A percentile compares a stretch with the other conserved stretches of the same genome.
phyloP scores from a whole-genome alignment of 2,113 vertebrate genomes.

The Glareola pratincola region DNA sequence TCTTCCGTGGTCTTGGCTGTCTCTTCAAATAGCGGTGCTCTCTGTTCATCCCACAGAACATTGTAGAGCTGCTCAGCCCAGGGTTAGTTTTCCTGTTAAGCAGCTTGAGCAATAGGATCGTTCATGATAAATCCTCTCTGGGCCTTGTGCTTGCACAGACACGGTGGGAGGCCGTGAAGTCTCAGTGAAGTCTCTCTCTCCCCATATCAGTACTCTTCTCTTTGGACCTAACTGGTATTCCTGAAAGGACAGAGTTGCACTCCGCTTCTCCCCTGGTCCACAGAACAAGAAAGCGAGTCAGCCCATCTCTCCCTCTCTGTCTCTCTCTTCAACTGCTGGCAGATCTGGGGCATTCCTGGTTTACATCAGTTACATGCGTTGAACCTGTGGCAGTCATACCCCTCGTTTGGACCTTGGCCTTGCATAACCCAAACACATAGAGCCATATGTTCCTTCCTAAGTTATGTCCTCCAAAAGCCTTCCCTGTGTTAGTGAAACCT shows the following conservation, averaged over 20 bases:
- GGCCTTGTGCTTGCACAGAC: not conserved
- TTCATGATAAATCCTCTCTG: not conserved
- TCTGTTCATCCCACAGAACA: not conserved
- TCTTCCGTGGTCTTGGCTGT: not conserved
- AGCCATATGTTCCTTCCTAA: not conserved
- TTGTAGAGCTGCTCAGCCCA: not conserved
- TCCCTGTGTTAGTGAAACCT: not conserved
- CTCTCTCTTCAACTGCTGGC: not conserved
- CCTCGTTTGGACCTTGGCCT: not conserved
- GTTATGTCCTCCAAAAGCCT: not conserved
- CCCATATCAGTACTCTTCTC: not conserved
- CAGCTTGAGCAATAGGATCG: not conserved
- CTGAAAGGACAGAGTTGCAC: not conserved
- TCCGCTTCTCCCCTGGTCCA: not conserved
- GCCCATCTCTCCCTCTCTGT: not conserved
- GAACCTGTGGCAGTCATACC: not conserved
- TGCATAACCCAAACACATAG: not conserved
- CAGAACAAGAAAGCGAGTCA: not conserved
- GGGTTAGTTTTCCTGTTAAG: not conserved
- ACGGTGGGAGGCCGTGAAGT: not conserved
- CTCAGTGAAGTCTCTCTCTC: not conserved
- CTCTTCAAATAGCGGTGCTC: not conserved
- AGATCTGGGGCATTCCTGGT: not conserved
- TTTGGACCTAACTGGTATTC: not conserved
- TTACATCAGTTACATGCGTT: not conserved